Conservation (phyloP, 2,113 vertebrate genomes). For the Entelurus aequoreus region DNA sequence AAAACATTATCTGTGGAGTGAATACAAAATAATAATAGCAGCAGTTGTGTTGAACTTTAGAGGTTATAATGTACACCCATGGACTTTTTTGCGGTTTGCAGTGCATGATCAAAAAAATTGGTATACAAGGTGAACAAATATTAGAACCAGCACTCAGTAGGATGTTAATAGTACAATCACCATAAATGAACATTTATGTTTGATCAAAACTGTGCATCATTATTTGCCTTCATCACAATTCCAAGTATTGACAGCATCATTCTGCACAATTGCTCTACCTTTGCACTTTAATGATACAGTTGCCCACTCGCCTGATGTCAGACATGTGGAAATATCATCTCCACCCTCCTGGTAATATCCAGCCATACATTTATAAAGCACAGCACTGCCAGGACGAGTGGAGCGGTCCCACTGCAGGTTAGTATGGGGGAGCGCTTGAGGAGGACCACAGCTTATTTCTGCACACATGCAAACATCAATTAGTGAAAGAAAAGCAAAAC, state of each 20-base stretch:
- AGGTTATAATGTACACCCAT: too few relatives aligned
- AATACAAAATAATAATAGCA: too few relatives aligned
- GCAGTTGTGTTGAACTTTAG: too few relatives aligned
- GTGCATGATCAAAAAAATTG: too few relatives aligned
- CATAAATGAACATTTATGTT: background rate
- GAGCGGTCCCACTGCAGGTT: constrained; percentile 53
- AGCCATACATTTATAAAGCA: constrained; percentile 54
- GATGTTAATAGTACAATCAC: background rate
- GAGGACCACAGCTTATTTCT: constrained; percentile 67
- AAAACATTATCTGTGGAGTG: too few relatives aligned
- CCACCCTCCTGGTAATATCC: constrained; percentile 61
- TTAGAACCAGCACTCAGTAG: background rate
- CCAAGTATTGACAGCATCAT: background rate
- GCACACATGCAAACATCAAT: constrained; percentile 46
- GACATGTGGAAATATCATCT: constrained; percentile 53
- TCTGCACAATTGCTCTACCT: constrained; percentile 47
- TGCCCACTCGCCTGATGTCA: constrained; percentile 59
- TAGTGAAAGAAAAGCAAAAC: constrained; percentile 3
- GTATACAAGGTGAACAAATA: background rate
- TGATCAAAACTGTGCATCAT: background rate
- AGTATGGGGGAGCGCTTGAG: constrained; percentile 49
- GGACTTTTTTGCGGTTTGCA: too few relatives aligned
- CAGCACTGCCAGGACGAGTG: constrained; percentile 47
- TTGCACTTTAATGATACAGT: constrained; percentile 57
- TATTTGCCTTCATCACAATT: background rate